Evolutionary conservation across 2,113 vertebrate genomes (phyloP).

Genomic region (Nothoprocta perdicaria): DNA sequence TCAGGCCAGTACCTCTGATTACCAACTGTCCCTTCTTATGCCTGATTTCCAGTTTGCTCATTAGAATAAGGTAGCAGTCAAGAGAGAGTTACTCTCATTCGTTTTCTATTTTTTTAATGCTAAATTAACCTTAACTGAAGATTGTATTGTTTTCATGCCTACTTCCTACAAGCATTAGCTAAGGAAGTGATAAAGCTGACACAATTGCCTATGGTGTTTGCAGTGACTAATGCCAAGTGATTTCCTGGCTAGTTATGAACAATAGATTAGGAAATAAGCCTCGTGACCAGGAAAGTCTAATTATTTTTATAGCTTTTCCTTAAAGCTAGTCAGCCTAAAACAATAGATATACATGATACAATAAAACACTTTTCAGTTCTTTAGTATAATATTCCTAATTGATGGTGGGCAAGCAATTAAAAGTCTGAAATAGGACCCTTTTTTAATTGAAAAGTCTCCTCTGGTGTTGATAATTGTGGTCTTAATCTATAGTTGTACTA

Average conservation of each 20-base stretch:
- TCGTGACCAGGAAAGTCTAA: slow-evolving; percentile 76
- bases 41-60: not conserved
- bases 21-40: not conserved
- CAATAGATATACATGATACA: not conserved
- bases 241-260: slow-evolving; percentile 75
- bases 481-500: not conserved
- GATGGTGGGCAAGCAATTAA: not conserved
- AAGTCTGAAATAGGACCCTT: not conserved
- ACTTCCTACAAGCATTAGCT: slow-evolving; percentile 72
- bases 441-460: not conserved
- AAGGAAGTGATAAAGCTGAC: slow-evolving; percentile 82
- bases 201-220: slow-evolving; percentile 69
- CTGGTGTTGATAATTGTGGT: not conserved
- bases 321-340: not conserved
- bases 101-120: slow-evolving; percentile 42
- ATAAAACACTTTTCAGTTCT: slow-evolving; percentile 8
- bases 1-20: not conserved
- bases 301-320: slow-evolving; percentile 59
- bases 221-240: slow-evolving; percentile 63
- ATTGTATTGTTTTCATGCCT: slow-evolving; percentile 69
- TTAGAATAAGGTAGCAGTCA: not conserved
- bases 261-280: slow-evolving; percentile 77
- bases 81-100: slow-evolving; percentile 14
- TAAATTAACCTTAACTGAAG: slow-evolving; percentile 14
- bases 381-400: not conserved